phyloP scores from a whole-genome alignment of 2,888 invertebrate genomes.

The Allolobophora icterica region DNA sequence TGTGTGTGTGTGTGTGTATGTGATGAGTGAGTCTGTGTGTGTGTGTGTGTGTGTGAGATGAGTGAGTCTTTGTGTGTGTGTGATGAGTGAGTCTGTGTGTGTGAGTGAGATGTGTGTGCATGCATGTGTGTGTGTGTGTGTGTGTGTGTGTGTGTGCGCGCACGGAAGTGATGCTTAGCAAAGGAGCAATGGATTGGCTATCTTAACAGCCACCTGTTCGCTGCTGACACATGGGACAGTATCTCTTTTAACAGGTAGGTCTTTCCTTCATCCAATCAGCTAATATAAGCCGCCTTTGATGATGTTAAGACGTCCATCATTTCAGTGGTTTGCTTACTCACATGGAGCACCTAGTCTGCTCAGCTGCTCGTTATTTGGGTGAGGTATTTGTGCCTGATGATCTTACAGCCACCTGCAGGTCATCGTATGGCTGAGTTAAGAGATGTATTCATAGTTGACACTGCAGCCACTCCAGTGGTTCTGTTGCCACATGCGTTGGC shows the following conservation, averaged over 20 bases:
- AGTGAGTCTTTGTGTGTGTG: too few species aligned
- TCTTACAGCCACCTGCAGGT: background rate
- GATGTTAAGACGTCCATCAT: background rate
- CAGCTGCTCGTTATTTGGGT: background rate
- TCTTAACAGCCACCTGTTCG: constrained; percentile 2
- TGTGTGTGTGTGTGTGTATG: background rate
- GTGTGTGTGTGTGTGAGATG: too few species aligned
- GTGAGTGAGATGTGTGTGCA: too few species aligned
- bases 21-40: background rate
- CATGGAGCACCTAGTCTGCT: background rate
- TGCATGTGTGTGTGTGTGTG: background rate
- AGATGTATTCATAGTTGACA: background rate
- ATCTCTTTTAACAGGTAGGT: background rate
- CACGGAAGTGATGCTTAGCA: background rate
- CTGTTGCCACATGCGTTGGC: background rate
- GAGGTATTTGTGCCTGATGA: background rate
- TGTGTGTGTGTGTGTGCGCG: background rate
- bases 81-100: background rate
- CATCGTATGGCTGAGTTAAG: background rate
- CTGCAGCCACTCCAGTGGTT: background rate
- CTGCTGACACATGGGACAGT: background rate
- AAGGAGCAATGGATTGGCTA: background rate
- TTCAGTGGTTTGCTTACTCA: background rate
- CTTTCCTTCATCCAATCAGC: background rate
- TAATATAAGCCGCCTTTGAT: background rate